Percentiles rank a stretch among this genome's conserved stretches.
phyloP scores from a whole-genome alignment of 2,888 invertebrate genomes.

The Mesopsocus fuscifrons region DNA sequence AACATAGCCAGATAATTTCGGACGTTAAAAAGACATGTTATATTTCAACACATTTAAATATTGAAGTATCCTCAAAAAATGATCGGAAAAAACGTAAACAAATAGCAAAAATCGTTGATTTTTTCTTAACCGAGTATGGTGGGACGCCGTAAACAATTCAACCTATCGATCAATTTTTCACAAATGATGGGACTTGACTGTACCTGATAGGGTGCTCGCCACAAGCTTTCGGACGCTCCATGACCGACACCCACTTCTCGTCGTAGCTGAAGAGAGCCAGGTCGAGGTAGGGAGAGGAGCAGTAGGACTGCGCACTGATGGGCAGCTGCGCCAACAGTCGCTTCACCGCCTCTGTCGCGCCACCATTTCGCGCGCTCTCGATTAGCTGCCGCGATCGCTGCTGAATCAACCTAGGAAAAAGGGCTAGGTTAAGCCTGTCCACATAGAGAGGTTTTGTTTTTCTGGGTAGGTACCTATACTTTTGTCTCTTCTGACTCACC shows the following conservation, averaged over 20 bases:
- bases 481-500: no score
- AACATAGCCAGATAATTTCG: no score
- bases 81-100: constrained; percentile 4
- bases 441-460: no score
- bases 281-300: constrained; percentile 84
- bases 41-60: no score
- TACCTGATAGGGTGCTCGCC: constrained; percentile 83
- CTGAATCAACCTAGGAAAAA: constrained; percentile 30
- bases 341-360: constrained; percentile 73
- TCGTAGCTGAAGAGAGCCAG: constrained; percentile 83
- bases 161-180: neutral
- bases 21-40: no score
- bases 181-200: constrained; percentile 9
- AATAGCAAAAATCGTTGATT: neutral
- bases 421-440: no score
- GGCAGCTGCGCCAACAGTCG: constrained; percentile 79
- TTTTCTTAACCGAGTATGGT: no score
- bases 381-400: constrained; percentile 75
- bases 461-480: no score
- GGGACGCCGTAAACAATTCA: constrained; percentile 1
- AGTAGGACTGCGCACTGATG: constrained; percentile 86
- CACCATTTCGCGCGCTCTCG: constrained; percentile 76
- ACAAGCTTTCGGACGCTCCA: constrained; percentile 88
- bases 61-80: no score
- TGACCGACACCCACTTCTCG: constrained; percentile 86